These are phyloP conservation scores for Poecilia velifera DNA, from an alignment of 2,797 vertebrate genomes.

Conservation along the genomic window DNA sequence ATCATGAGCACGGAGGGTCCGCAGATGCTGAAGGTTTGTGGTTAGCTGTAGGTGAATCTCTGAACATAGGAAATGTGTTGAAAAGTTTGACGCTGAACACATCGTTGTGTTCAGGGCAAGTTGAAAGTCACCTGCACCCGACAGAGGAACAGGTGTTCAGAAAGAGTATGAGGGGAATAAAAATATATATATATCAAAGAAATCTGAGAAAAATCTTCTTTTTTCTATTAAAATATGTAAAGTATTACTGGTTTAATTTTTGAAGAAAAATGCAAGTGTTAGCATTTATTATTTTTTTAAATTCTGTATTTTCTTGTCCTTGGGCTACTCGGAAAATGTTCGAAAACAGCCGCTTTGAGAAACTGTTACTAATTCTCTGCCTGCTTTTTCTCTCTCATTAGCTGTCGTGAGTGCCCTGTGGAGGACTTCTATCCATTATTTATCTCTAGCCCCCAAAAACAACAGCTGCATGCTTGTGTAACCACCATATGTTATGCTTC, in stretches of 20 bases:
- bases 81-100: constrained; percentile 44
- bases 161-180: constrained; percentile 3
- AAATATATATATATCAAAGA: too few relatives aligned
- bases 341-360: constrained; percentile 72
- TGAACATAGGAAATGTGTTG: constrained; percentile 43
- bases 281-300: constrained; percentile 52
- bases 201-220: constrained; percentile 21
- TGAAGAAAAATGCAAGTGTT: constrained; percentile 69
- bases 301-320: constrained; percentile 67
- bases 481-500: constrained; percentile 73
- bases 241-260: constrained; percentile 15
- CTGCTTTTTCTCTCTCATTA: constrained; percentile 75
- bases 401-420: constrained; percentile 70
- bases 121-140: constrained; percentile 58
- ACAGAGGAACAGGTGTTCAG: constrained; percentile 22
- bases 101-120: constrained; percentile 17
- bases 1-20: constrained; percentile 25
- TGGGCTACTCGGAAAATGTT: constrained; percentile 71
- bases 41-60: constrained; percentile 28
- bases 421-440: constrained; percentile 80
- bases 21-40: constrained; percentile 35
- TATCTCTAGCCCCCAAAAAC: constrained; percentile 73
- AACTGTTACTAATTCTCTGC: constrained; percentile 74
- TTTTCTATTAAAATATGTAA: constrained; percentile 38
- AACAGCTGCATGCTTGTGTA: constrained; percentile 79